phyloP scores from a whole-genome alignment of 2,888 invertebrate species.

The Fragum sueziense region DNA sequence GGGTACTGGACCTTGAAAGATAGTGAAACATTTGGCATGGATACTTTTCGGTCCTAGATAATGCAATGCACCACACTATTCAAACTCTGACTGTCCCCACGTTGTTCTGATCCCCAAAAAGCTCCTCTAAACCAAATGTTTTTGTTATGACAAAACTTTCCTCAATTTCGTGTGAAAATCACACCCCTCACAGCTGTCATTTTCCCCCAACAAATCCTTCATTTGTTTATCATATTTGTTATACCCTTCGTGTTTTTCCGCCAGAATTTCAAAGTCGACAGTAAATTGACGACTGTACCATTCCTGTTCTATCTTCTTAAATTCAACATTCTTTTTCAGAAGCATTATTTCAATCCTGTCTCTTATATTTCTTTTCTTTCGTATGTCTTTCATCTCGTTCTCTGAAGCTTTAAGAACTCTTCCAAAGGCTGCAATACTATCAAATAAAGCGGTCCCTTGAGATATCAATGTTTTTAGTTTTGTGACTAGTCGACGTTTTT shows the following conservation, averaged over 20 bases:
- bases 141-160: too few relatives aligned
- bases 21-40: too few relatives aligned
- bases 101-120: too few relatives aligned
- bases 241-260: constrained; percentile 3
- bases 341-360: neutral
- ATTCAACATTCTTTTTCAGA: neutral
- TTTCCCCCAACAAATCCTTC: too few relatives aligned
- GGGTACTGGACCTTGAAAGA: too few relatives aligned
- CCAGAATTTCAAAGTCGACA: neutral
- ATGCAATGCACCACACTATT: too few relatives aligned
- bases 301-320: neutral
- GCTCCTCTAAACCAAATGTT: too few relatives aligned
- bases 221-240: neutral
- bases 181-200: too few relatives aligned
- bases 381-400: neutral
- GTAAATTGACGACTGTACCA: neutral
- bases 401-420: neutral
- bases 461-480: neutral
- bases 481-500: neutral
- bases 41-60: too few relatives aligned
- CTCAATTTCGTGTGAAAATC: too few relatives aligned
- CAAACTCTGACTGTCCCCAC: too few relatives aligned
- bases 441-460: neutral
- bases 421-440: neutral
- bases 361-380: neutral